Percentiles rank a stretch among this genome's conserved stretches.
Evolutionary conservation across 2,888 invertebrate genomes (phyloP).

Genomic region (Pristionchus arcanus): DNA sequence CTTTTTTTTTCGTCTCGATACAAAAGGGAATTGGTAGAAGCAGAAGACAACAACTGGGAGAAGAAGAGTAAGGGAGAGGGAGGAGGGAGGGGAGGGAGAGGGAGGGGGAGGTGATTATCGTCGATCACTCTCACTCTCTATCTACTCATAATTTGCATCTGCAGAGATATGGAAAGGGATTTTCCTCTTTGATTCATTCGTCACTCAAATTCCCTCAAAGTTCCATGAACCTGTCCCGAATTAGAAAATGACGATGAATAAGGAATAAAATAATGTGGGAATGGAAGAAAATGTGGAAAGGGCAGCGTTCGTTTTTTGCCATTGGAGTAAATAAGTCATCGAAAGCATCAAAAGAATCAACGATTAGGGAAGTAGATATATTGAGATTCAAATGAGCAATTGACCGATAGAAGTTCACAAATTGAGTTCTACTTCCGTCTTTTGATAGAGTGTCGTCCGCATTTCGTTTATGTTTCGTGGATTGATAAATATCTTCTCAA

Average conservation of each 20-base stretch:
- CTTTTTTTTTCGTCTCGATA: neutral
- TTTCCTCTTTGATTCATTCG: neutral
- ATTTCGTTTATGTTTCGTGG: too few species aligned
- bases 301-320: neutral
- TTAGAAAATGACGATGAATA: neutral
- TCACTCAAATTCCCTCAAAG: neutral
- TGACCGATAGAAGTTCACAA: too few species aligned
- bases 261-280: neutral
- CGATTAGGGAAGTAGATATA: neutral
- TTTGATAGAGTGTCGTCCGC: too few species aligned
- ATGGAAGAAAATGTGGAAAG: neutral
- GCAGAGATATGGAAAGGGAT: neutral
- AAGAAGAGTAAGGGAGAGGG: too few species aligned
- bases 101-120: neutral
- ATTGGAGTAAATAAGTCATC: neutral
- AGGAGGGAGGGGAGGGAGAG: too few species aligned
- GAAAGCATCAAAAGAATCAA: neutral
- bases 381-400: neutral
- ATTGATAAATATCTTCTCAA: too few species aligned
- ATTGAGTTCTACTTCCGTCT: too few species aligned
- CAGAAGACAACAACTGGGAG: neutral
- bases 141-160: slow-evolving; percentile 6
- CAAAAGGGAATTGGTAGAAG: slow-evolving; percentile 11
- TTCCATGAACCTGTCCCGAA: neutral
- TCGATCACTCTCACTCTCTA: neutral